A percentile compares a stretch with the other conserved stretches of the same genome.
Evolutionary conservation across 2,113 vertebrate genomes (phyloP).

Genomic region (Oryctolagus cuniculus): mOryCun1.1 NC_091434.1:44393001-44393500

Average conservation of each 20-base stretch:
- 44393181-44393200: neutral
- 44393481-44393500: no score
- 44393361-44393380: neutral
- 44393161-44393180: neutral
- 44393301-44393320: neutral
- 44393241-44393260: neutral
- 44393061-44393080: neutral
- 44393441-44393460: no score
- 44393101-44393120: neutral
- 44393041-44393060: neutral
- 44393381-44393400: no score
- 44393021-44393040: slow-evolving; percentile 2
- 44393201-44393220: slow-evolving; percentile 1
- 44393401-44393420: no score
- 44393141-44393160: neutral
- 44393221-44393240: neutral
- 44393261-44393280: neutral
- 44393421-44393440: no score
- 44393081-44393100: neutral
- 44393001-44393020: neutral
- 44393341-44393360: neutral
- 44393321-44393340: neutral
- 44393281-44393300: neutral
- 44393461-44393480: no score
- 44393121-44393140: neutral